phyloP scores from a whole-genome alignment of 2,113 vertebrate species.

The Rhineura floridana region DNA sequence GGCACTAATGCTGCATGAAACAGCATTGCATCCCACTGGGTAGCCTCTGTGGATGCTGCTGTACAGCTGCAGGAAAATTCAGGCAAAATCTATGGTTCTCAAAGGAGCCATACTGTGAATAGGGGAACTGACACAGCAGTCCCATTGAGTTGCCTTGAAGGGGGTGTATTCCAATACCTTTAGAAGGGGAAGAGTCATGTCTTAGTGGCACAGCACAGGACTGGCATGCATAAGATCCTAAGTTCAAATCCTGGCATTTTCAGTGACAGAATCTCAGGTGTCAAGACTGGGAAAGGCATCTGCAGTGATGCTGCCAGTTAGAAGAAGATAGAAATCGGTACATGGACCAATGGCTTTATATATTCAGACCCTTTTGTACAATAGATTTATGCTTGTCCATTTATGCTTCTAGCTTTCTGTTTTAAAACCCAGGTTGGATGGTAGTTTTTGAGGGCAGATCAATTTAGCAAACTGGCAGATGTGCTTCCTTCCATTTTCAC shows the following conservation, averaged over 20 bases:
- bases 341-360: background rate
- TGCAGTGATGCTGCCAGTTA: background rate
- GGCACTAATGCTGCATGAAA: conserved; percentile 7
- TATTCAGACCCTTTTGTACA: background rate
- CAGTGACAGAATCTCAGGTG: background rate
- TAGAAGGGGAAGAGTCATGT: background rate
- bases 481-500: background rate
- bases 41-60: background rate
- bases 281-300: no score
- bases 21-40: background rate
- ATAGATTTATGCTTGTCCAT: background rate
- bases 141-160: background rate
- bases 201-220: background rate
- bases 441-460: background rate
- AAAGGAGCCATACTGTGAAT: conserved; percentile 1
- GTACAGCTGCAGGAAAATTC: background rate
- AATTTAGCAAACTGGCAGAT: background rate
- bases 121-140: background rate
- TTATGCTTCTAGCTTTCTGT: background rate
- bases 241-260: background rate
- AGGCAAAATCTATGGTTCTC: background rate
- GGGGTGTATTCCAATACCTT: background rate
- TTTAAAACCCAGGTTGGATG: background rate
- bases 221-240: background rate
- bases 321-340: background rate